Conservation (phyloP, 2,797 vertebrate species). For the Nothura maculosa region DNA sequence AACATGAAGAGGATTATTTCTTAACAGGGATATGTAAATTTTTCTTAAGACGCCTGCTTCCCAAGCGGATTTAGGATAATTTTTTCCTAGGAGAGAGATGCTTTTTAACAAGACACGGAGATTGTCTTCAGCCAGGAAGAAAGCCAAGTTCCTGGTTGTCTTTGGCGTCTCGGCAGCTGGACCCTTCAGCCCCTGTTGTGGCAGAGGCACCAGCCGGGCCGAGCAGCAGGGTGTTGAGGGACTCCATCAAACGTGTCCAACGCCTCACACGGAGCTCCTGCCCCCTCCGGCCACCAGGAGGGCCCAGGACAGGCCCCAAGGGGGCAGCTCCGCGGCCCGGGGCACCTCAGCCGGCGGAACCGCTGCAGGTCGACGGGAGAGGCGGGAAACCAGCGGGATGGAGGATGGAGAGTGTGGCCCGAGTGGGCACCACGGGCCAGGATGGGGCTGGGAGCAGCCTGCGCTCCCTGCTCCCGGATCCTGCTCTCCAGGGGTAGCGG, state of each 20-base stretch:
- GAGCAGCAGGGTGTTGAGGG: background rate
- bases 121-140: background rate
- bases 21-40: background rate
- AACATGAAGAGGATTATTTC: background rate
- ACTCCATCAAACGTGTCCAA: background rate
- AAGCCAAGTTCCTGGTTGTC: accelerated
- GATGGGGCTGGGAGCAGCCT: no score
- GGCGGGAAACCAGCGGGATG: no score
- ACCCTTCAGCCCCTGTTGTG: background rate
- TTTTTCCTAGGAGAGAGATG: background rate
- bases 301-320: background rate
- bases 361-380: background rate
- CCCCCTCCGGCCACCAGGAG: background rate
- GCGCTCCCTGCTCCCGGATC: no score
- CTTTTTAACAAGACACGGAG: background rate
- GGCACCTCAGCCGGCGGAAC: accelerated
- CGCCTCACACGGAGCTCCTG: background rate
- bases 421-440: no score
- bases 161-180: background rate
- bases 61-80: background rate
- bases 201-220: background rate
- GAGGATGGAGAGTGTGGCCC: no score
- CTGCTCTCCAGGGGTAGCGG: no score
- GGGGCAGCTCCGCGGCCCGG: background rate
- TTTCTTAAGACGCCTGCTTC: background rate